Evolutionary conservation across 2,113 vertebrate genomes (phyloP), one percentile per base, ranked within the genome.

Genomic region (Nansenia antarctica): DNA sequence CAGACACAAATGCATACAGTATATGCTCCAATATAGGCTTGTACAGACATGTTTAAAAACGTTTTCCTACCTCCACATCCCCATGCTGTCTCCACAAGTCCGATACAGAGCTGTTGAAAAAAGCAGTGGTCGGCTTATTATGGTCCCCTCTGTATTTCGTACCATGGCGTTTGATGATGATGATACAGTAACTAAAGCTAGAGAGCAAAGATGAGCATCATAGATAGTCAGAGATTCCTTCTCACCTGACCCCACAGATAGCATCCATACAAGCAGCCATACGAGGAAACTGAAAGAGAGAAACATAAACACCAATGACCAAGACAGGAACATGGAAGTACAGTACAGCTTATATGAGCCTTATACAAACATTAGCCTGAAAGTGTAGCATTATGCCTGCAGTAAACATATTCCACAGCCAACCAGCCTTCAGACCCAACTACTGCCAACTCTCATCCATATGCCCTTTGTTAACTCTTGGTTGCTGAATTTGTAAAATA

Each of bases 1-100:
- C n/a, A n/a, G n/a, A n/a, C n/a, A n/a, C n/a, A n/a, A n/a, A n/a
- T n/a, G n/a, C n/a, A n/a, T n/a, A n/a, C n/a, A n/a, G n/a, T n/a
- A n/a, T n/a, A n/a, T n/a, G n/a, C n/a, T n/a, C n/a, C n/a, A n/a
- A n/a, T n/a, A n/a, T n/a, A n/a, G n/a, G n/a, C n/a, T n/a, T n/a
- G n/a, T n/a, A n/a, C n/a, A n/a, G n/a, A n/a, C n/a, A n/a, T n/a
- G n/a, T n/a, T n/a, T n/a, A n/a, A 32, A 31, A 54, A 78, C 32
- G 26, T 14, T 61, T 24, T 29, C 55, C 76, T 88, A 96, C 94
- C 93, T 94, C 87, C 5, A 88, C 76, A 64, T 84, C 87, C 3
- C 1, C 1, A 9, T 96, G 93, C 2, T 89, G 87, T 68, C 84
- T 82, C 94, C 94, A 95, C 67, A 94, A 78, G n/a, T 90, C 78